Evolutionary conservation across 2,888 invertebrate species (phyloP), one percentile per base, ranked within the genome.

Genomic region (Hedya salicella): DNA sequence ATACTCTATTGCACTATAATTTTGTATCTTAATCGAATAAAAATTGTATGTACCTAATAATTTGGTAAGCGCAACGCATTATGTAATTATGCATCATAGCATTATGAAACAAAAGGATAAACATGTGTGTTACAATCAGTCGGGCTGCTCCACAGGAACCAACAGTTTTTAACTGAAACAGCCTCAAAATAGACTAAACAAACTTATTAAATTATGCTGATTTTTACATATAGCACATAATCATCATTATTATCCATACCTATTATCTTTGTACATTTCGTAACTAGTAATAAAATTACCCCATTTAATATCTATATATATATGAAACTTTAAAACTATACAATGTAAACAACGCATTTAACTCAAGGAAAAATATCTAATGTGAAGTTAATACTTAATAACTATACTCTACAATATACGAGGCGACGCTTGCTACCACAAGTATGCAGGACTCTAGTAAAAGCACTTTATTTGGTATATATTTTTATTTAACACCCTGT

Each of bases 401-500:
- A 36, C 54, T 61, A 61, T 39, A 19, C 53, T 53, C 25, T 70
- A 52, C 62, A 74, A 75, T 76, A 71, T 86, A 87, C 76, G 81
- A 91, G 91, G 91, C 91, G 90, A 90, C 85, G 83, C 78, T 85
- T 86, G 82, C 86, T 83, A 83, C 82, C 77, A 81, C 78, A 84
- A 78, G 71, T 74, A 78, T 78, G 79, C 80, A 78, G 80, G 81
- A 86, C 86, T 83, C 62, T 66, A 66, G 40, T 89, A 90, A 90
- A 92, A 91, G 91, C 91, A 89, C 86, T 86, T 69, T 87, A 85
- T 91, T 92, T 91, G 91, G 91, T 91, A 88, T 91, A 87, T 86
- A 25, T 65, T 63, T 62, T 87, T 83, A 78, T 82, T 82, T 78
- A 86, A 88, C 91, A 91, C 91, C 91, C 91, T 92, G 91, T 91